Conservation (phyloP, 2,797 vertebrate genomes). For the Alcedo atthis region DNA sequence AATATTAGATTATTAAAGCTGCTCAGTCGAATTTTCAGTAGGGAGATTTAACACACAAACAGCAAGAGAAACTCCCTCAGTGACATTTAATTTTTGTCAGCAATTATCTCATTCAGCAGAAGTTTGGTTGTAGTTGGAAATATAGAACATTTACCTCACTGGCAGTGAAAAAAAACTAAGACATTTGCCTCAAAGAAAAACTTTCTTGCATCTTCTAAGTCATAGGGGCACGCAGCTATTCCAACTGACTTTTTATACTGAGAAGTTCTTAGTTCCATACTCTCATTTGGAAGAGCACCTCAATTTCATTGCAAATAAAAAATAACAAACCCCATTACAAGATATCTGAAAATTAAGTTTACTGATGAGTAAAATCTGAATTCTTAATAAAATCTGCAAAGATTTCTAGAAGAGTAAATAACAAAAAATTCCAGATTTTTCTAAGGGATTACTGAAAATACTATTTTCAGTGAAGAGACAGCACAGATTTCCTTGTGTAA, state of each 20-base stretch:
- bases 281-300: background rate
- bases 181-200: background rate
- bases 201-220: background rate
- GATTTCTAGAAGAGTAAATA: background rate
- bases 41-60: too few relatives aligned
- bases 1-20: too few relatives aligned
- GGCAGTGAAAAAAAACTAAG: background rate
- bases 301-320: background rate
- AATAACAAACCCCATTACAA: background rate
- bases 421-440: background rate
- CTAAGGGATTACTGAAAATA: background rate
- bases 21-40: too few relatives aligned
- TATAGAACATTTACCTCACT: background rate
- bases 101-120: background rate
- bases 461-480: background rate
- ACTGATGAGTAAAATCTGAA: background rate
- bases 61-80: too few relatives aligned
- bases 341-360: background rate
- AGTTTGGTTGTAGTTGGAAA: background rate
- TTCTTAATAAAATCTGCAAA: background rate
- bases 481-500: background rate
- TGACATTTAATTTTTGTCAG: background rate
- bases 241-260: background rate
- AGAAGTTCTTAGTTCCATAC: background rate
- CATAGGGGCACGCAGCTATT: background rate